Evolutionary conservation across 1,140 invertebrate species (phyloP).

Genomic region (Pogonomyrmex californicus): DNA sequence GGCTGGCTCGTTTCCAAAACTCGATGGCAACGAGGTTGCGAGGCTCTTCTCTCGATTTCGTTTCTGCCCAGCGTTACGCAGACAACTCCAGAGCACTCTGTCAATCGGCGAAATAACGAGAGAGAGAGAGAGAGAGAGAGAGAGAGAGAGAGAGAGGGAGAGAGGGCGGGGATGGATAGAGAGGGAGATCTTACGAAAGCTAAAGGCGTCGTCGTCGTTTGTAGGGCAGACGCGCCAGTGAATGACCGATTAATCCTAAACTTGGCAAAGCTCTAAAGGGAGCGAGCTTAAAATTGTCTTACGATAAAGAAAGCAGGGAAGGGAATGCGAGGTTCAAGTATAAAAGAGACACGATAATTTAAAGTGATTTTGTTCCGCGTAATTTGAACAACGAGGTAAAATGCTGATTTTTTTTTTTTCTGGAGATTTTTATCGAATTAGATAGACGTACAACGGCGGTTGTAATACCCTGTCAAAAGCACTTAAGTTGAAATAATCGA

Average conservation of each 20-base stretch:
- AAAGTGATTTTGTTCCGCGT: not conserved
- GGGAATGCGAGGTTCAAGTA: not conserved
- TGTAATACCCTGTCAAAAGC: conserved; percentile 6
- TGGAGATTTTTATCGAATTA: not conserved
- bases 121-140: not conserved
- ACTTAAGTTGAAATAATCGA: conserved; percentile 21
- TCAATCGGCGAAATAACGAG: conserved; percentile 47
- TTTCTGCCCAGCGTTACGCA: conserved; percentile 20
- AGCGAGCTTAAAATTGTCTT: conserved; percentile 17
- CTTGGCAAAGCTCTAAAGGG: not conserved
- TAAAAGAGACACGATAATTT: not conserved
- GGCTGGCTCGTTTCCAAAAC: conserved; percentile 59
- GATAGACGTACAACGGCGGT: not conserved
- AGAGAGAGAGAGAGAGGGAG: not conserved
- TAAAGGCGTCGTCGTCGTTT: conserved; percentile 9
- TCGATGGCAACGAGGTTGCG: conserved; percentile 32
- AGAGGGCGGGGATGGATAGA: not conserved
- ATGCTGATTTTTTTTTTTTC: not conserved
- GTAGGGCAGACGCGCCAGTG: not conserved
- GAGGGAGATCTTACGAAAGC: conserved; percentile 5
- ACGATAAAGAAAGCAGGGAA: not conserved
- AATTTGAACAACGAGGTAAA: not conserved
- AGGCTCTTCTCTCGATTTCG: conserved; percentile 41
- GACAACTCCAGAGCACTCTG: conserved; percentile 26
- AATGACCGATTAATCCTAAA: conserved; percentile 27